Evolutionary conservation across 2,797 vertebrate genomes (phyloP), one percentile per base, ranked within the genome.

Genomic region (Telmatherina bonti): DNA sequence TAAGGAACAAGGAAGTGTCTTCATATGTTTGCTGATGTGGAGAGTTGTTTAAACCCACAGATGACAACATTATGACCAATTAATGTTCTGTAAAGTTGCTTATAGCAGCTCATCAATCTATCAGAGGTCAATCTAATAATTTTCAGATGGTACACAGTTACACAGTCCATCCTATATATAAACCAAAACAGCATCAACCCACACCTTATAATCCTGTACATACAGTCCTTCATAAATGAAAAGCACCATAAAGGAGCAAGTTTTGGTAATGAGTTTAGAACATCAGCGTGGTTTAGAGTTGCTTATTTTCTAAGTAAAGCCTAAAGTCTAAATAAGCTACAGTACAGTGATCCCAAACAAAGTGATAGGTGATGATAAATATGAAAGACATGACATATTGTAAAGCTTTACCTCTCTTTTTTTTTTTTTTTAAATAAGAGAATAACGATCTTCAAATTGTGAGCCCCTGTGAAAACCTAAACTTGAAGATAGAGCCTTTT

Each of bases 401-500:
- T 7, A 20, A 29, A 51, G 35, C 45, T 20, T 54, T 13, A 13
- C 62, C 15, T 73, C 59, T 54, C n/a, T 51, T 62, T 27, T 33
- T 22, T 0, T 73, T 55, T 54, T 22, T 51, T 62, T 27, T 33
- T 22, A 0, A 15, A 7, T 8, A 20, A n/a, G 12, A 13, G n/a
- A 45, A 45, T 38, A 11, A 12, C 3, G 2, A 38, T 38, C 13
- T 38, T 38, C 5, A 15, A 45, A 20, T 20, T 45, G 7, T 55
- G 33, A 66, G 47, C 24, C 43, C 20, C 10, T 4, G 10, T 67
- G 30, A 76, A 47, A 53, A 71, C 64, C 63, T 70, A 36, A 65
- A 74, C 72, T 55, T 67, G 55, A 71, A 69, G 53, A 30, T 55
- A n/a, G 65, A 71, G 33, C 22, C 20, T 33, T n/a, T 43, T 84